Evolutionary conservation across 2,113 vertebrate genomes (phyloP).

Genomic region (Colinus virginianus): DNA sequence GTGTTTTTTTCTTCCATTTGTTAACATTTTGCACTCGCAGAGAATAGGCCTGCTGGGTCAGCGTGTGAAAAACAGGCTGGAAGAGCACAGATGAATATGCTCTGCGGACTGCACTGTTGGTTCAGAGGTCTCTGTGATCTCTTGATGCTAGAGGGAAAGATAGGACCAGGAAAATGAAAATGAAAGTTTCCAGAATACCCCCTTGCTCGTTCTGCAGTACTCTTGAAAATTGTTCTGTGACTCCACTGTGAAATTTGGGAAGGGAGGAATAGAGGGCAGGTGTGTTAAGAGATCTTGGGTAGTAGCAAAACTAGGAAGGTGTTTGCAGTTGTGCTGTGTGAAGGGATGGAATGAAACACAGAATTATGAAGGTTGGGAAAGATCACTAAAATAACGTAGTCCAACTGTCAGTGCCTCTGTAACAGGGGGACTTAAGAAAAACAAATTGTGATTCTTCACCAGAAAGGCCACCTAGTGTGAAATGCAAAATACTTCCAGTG

Average conservation of each 20-base stretch:
- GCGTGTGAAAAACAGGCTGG: neutral
- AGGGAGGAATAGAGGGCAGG: neutral
- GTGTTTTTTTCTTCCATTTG: neutral
- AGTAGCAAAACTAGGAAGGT: neutral
- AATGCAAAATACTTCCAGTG: neutral
- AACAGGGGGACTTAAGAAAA: neutral
- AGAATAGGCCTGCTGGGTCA: neutral
- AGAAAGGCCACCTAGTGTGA: neutral
- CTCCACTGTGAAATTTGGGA: neutral
- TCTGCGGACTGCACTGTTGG: neutral
- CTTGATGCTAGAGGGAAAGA: neutral
- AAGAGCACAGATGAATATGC: neutral
- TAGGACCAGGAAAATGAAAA: neutral
- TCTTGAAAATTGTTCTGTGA: neutral
- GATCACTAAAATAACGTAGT: no score
- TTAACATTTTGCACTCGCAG: neutral
- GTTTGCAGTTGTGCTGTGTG: neutral
- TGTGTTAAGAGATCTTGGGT: neutral
- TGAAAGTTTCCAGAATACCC: neutral
- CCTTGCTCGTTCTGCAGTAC: neutral
- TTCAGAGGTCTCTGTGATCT: neutral
- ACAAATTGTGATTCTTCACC: neutral
- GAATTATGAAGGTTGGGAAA: no score
- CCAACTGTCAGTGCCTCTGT: no score
- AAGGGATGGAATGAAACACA: no score